Conservation (phyloP, 2,113 vertebrate species). For the Nansenia antarctica region DNA sequence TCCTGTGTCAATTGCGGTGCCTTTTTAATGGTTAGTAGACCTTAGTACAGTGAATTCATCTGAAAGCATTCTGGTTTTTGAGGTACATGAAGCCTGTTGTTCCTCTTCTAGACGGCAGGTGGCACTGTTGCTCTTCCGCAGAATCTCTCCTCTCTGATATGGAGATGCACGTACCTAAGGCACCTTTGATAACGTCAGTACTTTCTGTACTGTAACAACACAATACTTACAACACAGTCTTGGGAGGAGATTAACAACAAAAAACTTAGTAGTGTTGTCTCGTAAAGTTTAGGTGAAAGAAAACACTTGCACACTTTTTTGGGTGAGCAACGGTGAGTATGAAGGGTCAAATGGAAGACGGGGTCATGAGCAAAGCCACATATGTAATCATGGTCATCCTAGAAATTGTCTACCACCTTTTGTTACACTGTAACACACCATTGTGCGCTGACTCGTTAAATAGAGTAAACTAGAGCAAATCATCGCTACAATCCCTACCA, state of each 20-base stretch:
- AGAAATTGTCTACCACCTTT: not conserved
- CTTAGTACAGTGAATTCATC: no score
- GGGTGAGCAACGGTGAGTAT: not conserved
- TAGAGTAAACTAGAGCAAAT: no score
- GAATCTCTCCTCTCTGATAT: no score
- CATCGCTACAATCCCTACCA: not conserved
- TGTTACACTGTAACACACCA: not conserved
- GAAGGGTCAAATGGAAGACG: not conserved
- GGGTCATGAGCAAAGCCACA: not conserved
- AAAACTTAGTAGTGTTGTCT: no score
- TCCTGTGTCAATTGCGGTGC: no score
- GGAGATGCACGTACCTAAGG: no score
- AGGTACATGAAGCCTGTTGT: slow-evolving; percentile 30
- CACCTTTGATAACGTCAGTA: no score
- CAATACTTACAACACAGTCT: no score
- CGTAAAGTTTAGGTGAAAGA: not conserved
- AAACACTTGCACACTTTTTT: not conserved
- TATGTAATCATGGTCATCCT: not conserved
- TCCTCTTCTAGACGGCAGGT: slow-evolving; percentile 76
- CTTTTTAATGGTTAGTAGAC: no score
- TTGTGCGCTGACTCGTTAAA: not conserved
- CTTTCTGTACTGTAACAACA: no score
- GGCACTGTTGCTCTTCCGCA: slow-evolving; percentile 88
- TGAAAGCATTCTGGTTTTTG: not conserved
- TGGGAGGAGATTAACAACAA: no score